Evolutionary conservation across 2,797 vertebrate genomes (phyloP).

Genomic region (Malacoraja senta): DNA sequence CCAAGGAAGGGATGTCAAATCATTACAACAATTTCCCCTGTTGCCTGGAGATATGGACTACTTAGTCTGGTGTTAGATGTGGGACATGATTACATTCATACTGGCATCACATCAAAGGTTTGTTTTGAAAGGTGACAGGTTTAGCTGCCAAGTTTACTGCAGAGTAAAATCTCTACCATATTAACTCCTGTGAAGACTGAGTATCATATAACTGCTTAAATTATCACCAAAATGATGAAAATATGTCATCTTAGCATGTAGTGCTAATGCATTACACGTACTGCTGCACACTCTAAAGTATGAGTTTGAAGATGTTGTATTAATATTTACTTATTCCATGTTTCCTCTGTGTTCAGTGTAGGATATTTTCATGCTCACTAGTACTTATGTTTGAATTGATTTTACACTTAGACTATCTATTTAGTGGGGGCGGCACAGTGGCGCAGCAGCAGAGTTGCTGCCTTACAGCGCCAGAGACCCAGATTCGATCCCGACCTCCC

Average conservation of each 20-base stretch:
- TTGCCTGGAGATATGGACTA: background rate
- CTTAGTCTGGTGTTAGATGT: background rate
- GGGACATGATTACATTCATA: background rate
- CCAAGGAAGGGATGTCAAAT: background rate
- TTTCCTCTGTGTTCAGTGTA: background rate
- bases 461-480: no score
- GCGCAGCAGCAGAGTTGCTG: no score
- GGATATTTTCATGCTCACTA: background rate
- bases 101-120: conserved; percentile 12
- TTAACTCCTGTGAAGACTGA: background rate
- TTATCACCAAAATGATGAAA: background rate
- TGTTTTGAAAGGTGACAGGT: background rate
- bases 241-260: background rate
- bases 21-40: background rate
- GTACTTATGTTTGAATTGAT: background rate
- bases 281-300: background rate
- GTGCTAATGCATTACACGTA: background rate
- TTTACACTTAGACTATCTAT: background rate
- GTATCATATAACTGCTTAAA: background rate
- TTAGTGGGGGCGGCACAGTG: background rate
- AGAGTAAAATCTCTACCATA: background rate
- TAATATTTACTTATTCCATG: background rate
- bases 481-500: no score
- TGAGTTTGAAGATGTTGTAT: background rate
- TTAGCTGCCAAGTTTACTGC: conserved; percentile 22